Evolutionary conservation across 2,888 invertebrate species (phyloP).

Genomic region (Eupithecia pulchellata): DNA sequence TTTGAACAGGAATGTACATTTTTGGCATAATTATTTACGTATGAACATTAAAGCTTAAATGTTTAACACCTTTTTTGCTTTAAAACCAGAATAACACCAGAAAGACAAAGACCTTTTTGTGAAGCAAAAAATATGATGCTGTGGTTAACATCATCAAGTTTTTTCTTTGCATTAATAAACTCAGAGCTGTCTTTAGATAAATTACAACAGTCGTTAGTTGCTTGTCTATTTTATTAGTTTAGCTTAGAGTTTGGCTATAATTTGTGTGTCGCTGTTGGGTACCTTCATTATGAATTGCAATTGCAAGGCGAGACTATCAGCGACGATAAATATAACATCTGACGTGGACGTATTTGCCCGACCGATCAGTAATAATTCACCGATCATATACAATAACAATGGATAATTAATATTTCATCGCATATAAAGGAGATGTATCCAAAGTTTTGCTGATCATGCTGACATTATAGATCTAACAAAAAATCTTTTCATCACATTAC

Average conservation of each 20-base stretch:
- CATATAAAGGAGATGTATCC: not conserved
- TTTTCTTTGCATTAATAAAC: not conserved
- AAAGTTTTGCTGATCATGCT: not conserved
- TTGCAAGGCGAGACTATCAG: not conserved
- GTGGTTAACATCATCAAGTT: not conserved
- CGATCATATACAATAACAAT: too few species aligned
- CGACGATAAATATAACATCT: not conserved
- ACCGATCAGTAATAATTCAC: too few species aligned
- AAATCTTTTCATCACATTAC: not conserved
- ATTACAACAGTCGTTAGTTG: not conserved
- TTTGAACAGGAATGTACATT: not conserved
- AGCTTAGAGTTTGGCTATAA: not conserved
- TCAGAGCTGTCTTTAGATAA: not conserved
- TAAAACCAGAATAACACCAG: not conserved
- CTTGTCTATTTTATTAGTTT: not conserved
- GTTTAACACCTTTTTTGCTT: not conserved
- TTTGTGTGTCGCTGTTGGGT: not conserved
- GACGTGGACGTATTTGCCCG: not conserved
- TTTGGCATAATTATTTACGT: not conserved
- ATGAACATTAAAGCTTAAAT: not conserved
- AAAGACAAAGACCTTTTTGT: not conserved
- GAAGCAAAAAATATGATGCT: not conserved
- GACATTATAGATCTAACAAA: not conserved
- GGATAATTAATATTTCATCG: not conserved
- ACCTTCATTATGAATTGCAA: not conserved